Conservation (phyloP, 1,140 invertebrate genomes). For the Calliphora vicina region DNA sequence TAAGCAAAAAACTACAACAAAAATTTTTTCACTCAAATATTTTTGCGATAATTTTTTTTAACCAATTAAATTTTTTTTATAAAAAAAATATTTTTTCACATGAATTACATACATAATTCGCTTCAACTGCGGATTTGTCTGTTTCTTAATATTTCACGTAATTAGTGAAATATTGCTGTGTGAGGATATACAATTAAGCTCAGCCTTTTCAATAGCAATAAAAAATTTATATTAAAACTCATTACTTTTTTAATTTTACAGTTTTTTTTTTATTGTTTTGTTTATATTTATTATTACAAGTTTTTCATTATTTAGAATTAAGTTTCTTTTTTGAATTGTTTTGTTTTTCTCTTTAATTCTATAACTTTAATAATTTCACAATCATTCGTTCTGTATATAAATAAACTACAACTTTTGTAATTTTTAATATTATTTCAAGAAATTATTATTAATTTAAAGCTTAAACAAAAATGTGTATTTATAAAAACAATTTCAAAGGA, state of each 20-base stretch:
- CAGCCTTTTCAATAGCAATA: too few species aligned
- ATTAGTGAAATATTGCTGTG: too few species aligned
- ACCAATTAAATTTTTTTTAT: too few species aligned
- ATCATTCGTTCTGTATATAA: constrained; percentile 28
- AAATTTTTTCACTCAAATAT: too few species aligned
- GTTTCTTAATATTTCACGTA: too few species aligned
- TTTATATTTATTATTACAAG: constrained; percentile 7
- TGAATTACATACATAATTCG: too few species aligned
- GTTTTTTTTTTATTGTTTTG: background rate
- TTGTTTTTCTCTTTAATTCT: background rate
- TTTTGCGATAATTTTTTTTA: too few species aligned
- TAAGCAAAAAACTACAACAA: too few species aligned
- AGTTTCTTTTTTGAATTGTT: background rate
- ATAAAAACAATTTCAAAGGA: background rate
- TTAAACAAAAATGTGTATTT: background rate
- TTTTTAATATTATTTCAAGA: constrained; percentile 22
- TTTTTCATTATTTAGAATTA: constrained; percentile 16
- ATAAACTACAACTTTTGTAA: constrained; percentile 11
- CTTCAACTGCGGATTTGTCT: too few species aligned
- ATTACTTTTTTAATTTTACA: background rate
- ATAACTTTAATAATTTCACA: constrained; percentile 32
- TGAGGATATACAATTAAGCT: too few species aligned
- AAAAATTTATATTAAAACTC: too few species aligned
- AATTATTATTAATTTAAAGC: background rate
- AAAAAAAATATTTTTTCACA: too few species aligned